These are phyloP conservation scores for Eonycteris spelaea DNA, from an alignment of 2,113 vertebrate genomes.

Conservation along the genomic window DNA sequence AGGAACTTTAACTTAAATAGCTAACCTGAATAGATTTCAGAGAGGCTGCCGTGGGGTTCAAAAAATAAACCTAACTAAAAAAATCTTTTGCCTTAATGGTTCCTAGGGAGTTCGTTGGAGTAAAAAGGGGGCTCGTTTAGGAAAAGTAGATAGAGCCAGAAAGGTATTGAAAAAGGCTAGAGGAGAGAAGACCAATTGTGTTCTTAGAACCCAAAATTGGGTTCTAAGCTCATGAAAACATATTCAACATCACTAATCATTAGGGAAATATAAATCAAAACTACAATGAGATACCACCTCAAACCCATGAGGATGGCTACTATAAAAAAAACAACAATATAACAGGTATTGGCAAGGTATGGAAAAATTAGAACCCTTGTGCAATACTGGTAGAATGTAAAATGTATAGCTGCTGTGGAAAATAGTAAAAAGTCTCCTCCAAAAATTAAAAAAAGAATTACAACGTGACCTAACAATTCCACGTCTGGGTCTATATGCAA, in stretches of 20 bases:
- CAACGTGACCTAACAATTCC: not conserved
- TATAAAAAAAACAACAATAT: not conserved
- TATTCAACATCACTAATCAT: not conserved
- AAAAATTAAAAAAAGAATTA: not conserved
- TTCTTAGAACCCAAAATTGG: not conserved
- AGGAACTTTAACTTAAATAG: not conserved
- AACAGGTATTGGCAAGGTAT: not conserved
- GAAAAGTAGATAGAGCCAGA: slow-evolving; percentile 5
- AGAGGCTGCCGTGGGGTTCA: not conserved
- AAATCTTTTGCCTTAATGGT: not conserved
- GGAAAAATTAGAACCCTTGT: not conserved
- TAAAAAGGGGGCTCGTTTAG: not conserved
- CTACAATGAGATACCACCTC: not conserved
- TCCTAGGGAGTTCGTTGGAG: not conserved
- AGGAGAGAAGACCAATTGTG: not conserved
- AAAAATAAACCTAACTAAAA: not conserved
- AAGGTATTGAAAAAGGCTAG: not conserved
- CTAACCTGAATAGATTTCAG: slow-evolving; percentile 35
- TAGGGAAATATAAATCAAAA: not conserved
- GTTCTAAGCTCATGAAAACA: not conserved
- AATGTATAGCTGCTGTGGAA: not conserved
- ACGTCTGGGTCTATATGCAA: not conserved
- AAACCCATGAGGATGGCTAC: not conserved
- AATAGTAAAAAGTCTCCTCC: not conserved
- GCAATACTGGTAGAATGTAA: not conserved